phyloP scores from a whole-genome alignment of 2,888 invertebrate genomes.

The Bombyx huttoni region DNA sequence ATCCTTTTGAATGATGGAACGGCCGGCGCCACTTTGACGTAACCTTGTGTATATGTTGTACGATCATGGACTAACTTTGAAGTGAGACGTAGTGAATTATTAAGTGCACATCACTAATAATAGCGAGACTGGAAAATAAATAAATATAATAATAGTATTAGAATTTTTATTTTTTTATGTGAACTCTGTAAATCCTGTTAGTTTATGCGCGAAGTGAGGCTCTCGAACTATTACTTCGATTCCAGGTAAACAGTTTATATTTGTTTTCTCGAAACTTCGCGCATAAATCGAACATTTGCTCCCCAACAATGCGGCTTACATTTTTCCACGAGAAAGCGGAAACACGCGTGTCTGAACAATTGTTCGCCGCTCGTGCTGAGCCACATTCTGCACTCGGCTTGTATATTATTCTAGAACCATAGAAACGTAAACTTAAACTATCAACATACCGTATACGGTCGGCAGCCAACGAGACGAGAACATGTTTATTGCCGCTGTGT shows the following conservation, averaged over 20 bases:
- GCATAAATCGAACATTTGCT: constrained; percentile 39
- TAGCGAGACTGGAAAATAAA: no score
- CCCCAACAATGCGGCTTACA: constrained; percentile 59
- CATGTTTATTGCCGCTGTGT: constrained; percentile 14
- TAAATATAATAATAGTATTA: no score
- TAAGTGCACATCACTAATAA: no score
- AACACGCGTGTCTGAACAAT: constrained; percentile 65
- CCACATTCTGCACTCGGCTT: constrained; percentile 50
- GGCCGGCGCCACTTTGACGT: constrained; percentile 40
- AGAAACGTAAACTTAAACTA: constrained; percentile 18
- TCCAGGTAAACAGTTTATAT: background rate
- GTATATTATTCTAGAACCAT: constrained; percentile 54
- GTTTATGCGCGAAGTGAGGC: no score
- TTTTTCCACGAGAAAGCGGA: constrained; percentile 72
- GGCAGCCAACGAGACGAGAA: constrained; percentile 10
- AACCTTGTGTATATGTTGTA: background rate
- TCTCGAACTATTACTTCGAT: background rate
- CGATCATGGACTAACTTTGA: background rate
- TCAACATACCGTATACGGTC: constrained; percentile 1
- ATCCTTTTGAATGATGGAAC: constrained; percentile 32
- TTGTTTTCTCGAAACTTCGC: constrained; percentile 25
- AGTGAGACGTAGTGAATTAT: background rate
- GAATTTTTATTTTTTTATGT: no score
- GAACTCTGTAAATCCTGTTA: no score
- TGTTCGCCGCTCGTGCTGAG: constrained; percentile 47